Conservation (phyloP, 2,797 vertebrate species). For the Scleropages formosus region DNA sequence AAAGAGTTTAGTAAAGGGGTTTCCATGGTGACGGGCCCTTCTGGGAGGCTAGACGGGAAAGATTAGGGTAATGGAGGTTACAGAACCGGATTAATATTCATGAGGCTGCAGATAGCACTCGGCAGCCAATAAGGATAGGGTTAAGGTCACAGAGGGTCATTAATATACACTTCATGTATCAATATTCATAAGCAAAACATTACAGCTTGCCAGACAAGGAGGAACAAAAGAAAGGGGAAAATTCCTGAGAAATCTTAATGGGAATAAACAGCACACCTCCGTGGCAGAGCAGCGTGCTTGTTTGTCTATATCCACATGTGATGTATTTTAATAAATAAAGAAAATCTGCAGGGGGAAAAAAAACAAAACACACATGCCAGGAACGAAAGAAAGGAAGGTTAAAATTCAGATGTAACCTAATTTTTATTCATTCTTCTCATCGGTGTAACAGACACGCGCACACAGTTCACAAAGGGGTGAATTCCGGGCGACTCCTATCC, state of each 20-base stretch:
- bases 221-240: conserved; percentile 78
- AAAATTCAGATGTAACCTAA: not conserved
- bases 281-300: conserved; percentile 58
- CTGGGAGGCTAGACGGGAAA: conserved; percentile 82
- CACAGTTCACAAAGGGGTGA: no score
- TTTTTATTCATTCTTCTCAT: not conserved
- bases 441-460: no score
- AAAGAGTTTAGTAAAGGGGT: conserved; percentile 74
- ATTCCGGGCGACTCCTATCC: no score
- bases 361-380: not conserved
- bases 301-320: not conserved
- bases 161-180: conserved; percentile 84
- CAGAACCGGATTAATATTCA: conserved; percentile 82
- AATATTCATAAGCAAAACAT: conserved; percentile 87
- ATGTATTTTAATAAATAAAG: conserved; percentile 45
- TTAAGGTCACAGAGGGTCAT: conserved; percentile 83
- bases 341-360: conserved; percentile 49
- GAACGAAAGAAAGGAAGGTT: not conserved
- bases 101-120: conserved; percentile 75
- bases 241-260: conserved; percentile 78
- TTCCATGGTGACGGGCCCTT: conserved; percentile 80
- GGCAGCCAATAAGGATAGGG: conserved; percentile 84
- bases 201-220: conserved; percentile 82
- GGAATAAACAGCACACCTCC: conserved; percentile 54
- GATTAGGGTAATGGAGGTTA: conserved; percentile 87